Evolutionary conservation across 2,113 vertebrate species (phyloP).

Genomic region (Onychorhynchus coronatus): DNA sequence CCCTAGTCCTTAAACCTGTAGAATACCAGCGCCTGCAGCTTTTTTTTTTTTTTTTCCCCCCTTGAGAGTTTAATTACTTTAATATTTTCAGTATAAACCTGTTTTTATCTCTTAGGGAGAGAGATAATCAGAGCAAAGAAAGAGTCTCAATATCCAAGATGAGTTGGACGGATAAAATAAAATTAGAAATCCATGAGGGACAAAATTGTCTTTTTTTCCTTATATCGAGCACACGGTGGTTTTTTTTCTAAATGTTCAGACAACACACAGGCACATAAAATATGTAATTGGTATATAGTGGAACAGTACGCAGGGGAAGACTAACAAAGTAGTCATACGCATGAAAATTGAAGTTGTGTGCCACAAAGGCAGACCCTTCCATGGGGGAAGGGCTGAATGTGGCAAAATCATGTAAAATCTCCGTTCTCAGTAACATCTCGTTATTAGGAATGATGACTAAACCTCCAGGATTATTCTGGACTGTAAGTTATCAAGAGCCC

Average conservation of each 20-base stretch:
- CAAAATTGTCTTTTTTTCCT: neutral
- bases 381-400: conserved; percentile 75
- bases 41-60: neutral
- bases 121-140: neutral
- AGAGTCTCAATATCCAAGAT: neutral
- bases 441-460: conserved; percentile 96
- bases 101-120: neutral
- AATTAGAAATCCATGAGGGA: neutral
- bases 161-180: neutral
- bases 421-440: conserved; percentile 78
- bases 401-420: conserved; percentile 82
- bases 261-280: neutral
- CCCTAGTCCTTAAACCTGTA: neutral
- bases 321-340: conserved; percentile 7
- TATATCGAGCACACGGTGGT: neutral
- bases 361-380: conserved; percentile 15
- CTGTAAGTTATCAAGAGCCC: conserved; percentile 99
- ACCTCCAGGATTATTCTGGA: conserved; percentile 91
- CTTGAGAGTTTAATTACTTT: neutral
- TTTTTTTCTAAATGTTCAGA: neutral
- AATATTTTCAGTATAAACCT: neutral
- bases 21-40: neutral
- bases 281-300: neutral
- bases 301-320: neutral
- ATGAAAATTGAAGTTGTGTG: conserved; percentile 58